Evolutionary conservation across 2,888 invertebrate genomes (phyloP).

Genomic region (Epistrophella euchroma): DNA sequence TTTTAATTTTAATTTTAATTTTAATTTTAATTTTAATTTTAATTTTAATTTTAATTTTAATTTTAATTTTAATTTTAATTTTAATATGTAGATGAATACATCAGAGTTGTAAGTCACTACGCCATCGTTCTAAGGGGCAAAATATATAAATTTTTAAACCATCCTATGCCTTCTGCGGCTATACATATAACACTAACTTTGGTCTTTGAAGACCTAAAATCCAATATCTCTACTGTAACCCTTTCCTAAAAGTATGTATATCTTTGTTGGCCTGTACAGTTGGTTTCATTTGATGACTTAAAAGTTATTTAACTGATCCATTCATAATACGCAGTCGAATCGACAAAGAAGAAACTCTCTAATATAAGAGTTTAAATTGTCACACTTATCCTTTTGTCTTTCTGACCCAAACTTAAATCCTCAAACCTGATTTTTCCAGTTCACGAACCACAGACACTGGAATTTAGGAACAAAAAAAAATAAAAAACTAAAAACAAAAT

Average conservation of each 20-base stretch:
- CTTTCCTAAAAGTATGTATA: neutral
- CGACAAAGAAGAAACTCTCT: conserved; percentile 32
- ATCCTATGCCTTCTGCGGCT: too few relatives aligned
- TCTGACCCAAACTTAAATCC: conserved; percentile 13
- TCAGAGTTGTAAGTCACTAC: too few relatives aligned
- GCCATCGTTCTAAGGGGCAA: too few relatives aligned
- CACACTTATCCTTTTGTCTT: conserved; percentile 47
- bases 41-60: too few relatives aligned
- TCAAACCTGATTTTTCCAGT: conserved; percentile 7
- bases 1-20: too few relatives aligned
- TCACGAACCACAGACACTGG: conserved; percentile 28
- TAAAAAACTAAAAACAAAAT: neutral
- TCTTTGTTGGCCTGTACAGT: neutral
- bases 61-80: too few relatives aligned
- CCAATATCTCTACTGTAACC: neutral
- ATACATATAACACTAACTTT: neutral
- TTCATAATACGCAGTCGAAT: conserved; percentile 23
- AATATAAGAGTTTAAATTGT: conserved; percentile 53
- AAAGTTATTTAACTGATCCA: neutral
- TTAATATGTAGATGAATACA: too few relatives aligned
- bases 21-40: too few relatives aligned
- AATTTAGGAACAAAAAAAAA: neutral
- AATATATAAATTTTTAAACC: too few relatives aligned
- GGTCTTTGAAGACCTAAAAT: neutral
- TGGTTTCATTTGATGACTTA: neutral